phyloP scores from a whole-genome alignment of 2,113 vertebrate species.

The Ictalurus furcatus region DNA sequence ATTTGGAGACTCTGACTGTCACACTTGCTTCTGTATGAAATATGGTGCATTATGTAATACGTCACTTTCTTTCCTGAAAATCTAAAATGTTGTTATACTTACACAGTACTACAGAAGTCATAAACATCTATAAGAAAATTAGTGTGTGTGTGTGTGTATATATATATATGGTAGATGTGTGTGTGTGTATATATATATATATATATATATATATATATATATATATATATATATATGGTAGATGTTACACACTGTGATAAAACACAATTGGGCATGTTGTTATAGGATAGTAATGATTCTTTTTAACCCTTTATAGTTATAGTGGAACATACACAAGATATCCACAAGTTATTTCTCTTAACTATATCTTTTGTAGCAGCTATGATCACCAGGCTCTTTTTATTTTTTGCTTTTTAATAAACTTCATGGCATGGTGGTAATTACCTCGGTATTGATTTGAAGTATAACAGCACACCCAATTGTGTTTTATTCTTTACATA shows the following conservation, averaged over 20 bases:
- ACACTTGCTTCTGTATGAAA: too few relatives aligned
- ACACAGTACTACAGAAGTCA: too few relatives aligned
- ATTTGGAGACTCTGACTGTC: too few relatives aligned
- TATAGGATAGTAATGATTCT: neutral
- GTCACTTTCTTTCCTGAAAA: too few relatives aligned
- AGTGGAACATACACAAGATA: neutral
- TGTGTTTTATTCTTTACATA: neutral
- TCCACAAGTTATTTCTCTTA: neutral
- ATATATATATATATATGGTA: too few relatives aligned
- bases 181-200: neutral
- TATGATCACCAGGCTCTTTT: neutral
- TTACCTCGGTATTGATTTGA: neutral
- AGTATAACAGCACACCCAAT: neutral
- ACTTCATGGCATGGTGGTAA: neutral
- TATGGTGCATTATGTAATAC: too few relatives aligned
- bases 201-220: too few relatives aligned
- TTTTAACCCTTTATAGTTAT: neutral
- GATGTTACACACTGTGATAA: neutral
- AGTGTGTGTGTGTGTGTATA: too few relatives aligned
- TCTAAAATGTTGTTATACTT: too few relatives aligned
- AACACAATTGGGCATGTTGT: neutral
- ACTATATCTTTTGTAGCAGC: neutral
- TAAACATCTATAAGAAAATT: too few relatives aligned
- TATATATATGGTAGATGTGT: too few relatives aligned
- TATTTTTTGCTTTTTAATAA: neutral